Evolutionary conservation across 2,888 invertebrate genomes (phyloP), one percentile per base, ranked within the genome.

Genomic region (Neocrepidodera transversa): DNA sequence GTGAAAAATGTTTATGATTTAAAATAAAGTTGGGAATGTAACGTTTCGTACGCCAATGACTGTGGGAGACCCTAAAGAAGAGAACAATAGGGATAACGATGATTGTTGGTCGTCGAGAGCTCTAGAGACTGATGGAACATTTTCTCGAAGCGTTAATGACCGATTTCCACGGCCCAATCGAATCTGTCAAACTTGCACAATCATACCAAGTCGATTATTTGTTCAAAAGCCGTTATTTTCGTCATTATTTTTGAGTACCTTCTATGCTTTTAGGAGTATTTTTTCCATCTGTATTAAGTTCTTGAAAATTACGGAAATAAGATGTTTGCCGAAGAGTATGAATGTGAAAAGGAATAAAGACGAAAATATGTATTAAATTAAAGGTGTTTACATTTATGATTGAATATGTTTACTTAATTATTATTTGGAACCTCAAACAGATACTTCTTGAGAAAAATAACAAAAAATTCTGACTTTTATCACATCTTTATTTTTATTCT

Each of bases 41-140:
- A n/a, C n/a, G n/a, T n/a, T n/a, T n/a, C 4, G 6, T 11, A 13
- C 52, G 35, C 17, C 54, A 45, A 35, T 54, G 54, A 10, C 1
- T 51, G 54, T 54, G 56, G 66, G 59, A 51, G 48, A 48, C 54
- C 54, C 45, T 36, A 54, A 11, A 47, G 28, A 36, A 17, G 68
- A 61, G 73, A 78, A 78, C 78, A 78, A 78, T 78, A 71, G 71
- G 76, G 76, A 77, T 78, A 78, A 78, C 77, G 78, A 78, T 78
- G 78, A 78, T 78, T 78, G 78, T 77, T 74, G 77, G 75, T 71
- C 71, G 68, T 74, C 71, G 74, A 77, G 78, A 66, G 71, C 75
- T 67, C 76, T 73, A 65, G 64, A 71, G 74, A 73, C 23, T 76
- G 74, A 75, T 77, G 77, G 77, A 76, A 75, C 76, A 75, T 77